Evolutionary conservation across 2,113 vertebrate genomes (phyloP).

Genomic region (Myotis davidii): DNA sequence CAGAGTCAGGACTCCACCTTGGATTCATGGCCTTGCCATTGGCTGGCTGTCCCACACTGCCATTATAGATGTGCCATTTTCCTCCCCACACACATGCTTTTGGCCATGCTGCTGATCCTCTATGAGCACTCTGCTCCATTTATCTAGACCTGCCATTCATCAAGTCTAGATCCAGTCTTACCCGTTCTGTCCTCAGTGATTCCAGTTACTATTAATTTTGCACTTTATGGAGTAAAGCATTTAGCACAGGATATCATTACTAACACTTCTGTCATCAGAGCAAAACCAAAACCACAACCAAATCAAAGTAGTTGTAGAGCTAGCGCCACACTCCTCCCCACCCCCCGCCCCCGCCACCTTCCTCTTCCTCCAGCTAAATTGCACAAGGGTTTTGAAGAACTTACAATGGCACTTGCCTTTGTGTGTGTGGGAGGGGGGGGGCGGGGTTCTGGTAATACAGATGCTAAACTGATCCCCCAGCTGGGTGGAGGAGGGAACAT

Average conservation of each 20-base stretch:
- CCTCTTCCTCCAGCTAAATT: not conserved
- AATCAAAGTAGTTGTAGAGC: not conserved
- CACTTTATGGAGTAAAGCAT: not conserved
- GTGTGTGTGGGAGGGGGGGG: not conserved
- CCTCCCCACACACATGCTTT: not conserved
- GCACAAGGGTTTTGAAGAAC: not conserved
- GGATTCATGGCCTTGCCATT: not conserved
- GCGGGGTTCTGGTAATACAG: not conserved
- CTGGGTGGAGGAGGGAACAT: not conserved
- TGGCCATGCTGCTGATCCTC: not conserved
- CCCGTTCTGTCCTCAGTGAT: not conserved
- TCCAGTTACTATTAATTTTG: not conserved
- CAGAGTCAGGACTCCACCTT: not conserved
- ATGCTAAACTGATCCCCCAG: not conserved
- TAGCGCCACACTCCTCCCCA: accelerated
- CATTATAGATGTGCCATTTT: not conserved
- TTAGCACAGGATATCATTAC: not conserved
- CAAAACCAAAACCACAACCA: not conserved
- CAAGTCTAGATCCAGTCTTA: not conserved
- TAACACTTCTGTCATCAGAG: not conserved
- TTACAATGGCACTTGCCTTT: not conserved
- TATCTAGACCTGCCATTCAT: not conserved
- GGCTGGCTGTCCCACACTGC: not conserved
- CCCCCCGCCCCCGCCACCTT: not conserved
- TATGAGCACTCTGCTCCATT: not conserved